Base-by-base conservation (phyloP, 2,888 invertebrate species). In the Thelaira solivaga region DNA sequence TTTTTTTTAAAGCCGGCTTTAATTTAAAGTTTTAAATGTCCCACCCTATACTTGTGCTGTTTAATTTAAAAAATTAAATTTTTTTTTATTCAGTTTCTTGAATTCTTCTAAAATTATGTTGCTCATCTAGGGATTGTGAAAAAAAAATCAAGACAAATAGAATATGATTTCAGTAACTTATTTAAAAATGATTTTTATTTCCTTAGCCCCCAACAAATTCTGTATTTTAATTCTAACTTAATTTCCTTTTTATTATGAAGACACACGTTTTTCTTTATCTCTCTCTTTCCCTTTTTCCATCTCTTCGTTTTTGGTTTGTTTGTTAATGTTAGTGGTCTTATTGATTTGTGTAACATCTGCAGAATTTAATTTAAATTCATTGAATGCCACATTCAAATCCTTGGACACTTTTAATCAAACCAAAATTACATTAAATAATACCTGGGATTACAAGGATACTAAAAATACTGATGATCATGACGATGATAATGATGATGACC, bases 341-440 rank as follows among this genome's bases (percentile, higher is more conserved):
- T 53, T 53, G 29, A 74, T 61, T 39, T 26, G 7, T 31, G 11
- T 16, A 41, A 59, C 55, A 57, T 47, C 73, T 34, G 67, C 68
- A 53, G 26, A 68, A 45, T 64, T 64, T 41, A 55, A 73, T 51
- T 47, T 57, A 36, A 55, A 68, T 73, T 26, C 62, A 53, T 36
- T 55, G 53, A 45, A 64, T 31, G 31, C 68, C 34, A 4, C 55
- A 49, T 57, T 5, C 22, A 72, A 68, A 68, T 62, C 73, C 61
- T 45, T 68, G 73, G 55, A 68, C 29, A 67, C 24, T 49, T 53
- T 55, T 55, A 76, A 76, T 72, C 47, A 67, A 57, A 67, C 43
- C 36, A 13, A 67, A 72, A 67, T 61, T 61, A 41, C 45, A 59
- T 72, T 65, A 47, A 74, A 71, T 41, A 59, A 64, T 65, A 71